Evolutionary conservation across 1,140 invertebrate genomes (phyloP).

Genomic region (Papilio helenus): DNA sequence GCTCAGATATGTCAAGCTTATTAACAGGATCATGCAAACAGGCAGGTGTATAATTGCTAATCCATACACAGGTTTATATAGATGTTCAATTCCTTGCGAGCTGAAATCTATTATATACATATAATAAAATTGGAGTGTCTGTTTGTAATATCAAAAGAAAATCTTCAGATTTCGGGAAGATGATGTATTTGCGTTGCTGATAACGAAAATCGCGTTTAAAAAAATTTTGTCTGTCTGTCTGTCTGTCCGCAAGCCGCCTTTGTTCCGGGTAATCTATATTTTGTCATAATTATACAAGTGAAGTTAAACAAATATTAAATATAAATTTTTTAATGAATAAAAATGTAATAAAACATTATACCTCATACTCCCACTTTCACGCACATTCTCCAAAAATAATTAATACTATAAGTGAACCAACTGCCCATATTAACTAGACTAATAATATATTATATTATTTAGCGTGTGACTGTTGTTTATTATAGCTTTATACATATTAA

Average conservation of each 20-base stretch:
- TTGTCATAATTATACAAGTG: neutral
- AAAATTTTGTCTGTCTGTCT: too few relatives aligned
- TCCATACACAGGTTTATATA: neutral
- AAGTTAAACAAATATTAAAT: neutral
- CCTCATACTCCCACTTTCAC: neutral
- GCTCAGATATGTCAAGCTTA: too few relatives aligned
- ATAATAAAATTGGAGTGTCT: too few relatives aligned
- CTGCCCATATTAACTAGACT: neutral
- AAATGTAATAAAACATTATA: neutral
- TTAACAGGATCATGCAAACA: neutral
- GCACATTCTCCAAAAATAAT: conserved; percentile 2
- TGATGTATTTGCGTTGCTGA: too few relatives aligned
- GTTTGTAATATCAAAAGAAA: neutral
- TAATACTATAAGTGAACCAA: conserved; percentile 17
- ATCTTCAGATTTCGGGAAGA: too few relatives aligned
- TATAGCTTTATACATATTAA: neutral
- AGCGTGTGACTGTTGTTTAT: neutral
- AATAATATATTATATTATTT: neutral
- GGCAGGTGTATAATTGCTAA: neutral
- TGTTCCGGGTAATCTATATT: too few relatives aligned
- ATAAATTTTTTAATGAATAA: neutral
- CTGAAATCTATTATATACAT: neutral
- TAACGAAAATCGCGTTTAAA: too few relatives aligned
- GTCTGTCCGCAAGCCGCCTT: neutral
- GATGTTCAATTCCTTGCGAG: neutral